Conservation (phyloP, 2,797 vertebrate genomes). For the Poecile montanus region DNA sequence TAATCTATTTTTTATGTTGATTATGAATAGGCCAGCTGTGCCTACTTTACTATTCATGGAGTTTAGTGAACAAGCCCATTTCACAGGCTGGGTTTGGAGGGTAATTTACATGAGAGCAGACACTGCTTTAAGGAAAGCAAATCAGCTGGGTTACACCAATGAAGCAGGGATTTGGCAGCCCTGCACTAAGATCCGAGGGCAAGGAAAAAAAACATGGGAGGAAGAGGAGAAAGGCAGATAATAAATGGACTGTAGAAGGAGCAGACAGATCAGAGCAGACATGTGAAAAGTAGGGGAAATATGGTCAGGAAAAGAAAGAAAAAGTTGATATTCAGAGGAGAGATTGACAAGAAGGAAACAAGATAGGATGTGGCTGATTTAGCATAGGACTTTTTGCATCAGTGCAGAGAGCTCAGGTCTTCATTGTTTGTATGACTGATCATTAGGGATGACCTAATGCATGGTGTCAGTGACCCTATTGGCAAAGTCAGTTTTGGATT, state of each 20-base stretch:
- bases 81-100: slow-evolving; percentile 64
- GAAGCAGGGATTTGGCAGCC: neutral
- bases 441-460: neutral
- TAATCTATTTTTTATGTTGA: slow-evolving; percentile 86
- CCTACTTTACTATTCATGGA: slow-evolving; percentile 83
- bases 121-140: slow-evolving; percentile 23
- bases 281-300: neutral
- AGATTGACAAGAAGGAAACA: neutral
- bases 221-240: neutral
- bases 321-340: neutral
- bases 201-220: neutral
- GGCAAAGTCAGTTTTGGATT: neutral
- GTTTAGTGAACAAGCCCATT: slow-evolving; percentile 70
- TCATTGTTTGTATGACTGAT: neutral
- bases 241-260: neutral
- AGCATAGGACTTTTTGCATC: neutral
- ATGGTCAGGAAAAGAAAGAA: neutral
- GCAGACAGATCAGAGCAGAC: neutral
- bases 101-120: slow-evolving; percentile 50
- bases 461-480: neutral
- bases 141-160: neutral
- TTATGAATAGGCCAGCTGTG: slow-evolving; percentile 85
- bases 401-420: neutral
- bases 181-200: neutral
- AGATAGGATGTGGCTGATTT: neutral